Conservation (phyloP, 2,797 vertebrate genomes). For the Dallia pectoralis region DNA sequence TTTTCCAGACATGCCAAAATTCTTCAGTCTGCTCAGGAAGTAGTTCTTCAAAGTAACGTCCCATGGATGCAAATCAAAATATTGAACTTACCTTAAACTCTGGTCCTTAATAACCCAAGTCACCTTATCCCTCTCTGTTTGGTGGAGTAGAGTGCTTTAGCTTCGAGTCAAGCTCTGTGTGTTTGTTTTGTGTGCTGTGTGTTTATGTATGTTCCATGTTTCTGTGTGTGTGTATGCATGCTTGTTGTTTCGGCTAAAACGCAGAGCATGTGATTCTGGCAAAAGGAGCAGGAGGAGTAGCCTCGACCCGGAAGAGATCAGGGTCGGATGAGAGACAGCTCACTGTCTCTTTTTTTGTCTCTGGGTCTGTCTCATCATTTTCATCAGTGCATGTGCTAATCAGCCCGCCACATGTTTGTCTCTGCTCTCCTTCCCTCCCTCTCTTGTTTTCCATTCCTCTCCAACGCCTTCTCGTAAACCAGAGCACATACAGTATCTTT, state of each 20-base stretch:
- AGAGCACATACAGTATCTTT: not conserved
- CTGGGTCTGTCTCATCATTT: conserved; percentile 17
- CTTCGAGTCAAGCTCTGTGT: not conserved
- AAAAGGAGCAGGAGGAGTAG: conserved; percentile 22
- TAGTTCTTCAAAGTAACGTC: too few relatives aligned
- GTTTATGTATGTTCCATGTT: not conserved
- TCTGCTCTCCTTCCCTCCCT: conserved; percentile 2
- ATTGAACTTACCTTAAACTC: too few relatives aligned
- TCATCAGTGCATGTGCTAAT: conserved; percentile 51
- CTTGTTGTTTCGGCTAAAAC: conserved; percentile 9
- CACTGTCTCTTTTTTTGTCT: conserved; percentile 15
- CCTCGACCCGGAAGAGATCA: conserved; percentile 40
- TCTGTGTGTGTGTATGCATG: not conserved
- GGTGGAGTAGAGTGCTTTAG: not conserved
- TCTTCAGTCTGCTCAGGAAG: too few relatives aligned
- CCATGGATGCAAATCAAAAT: too few relatives aligned
- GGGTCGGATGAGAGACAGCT: conserved; percentile 50
- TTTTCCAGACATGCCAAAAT: too few relatives aligned
- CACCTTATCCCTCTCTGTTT: not conserved
- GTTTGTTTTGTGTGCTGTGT: not conserved
- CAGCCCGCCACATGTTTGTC: conserved; percentile 49
- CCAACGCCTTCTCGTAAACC: not conserved
- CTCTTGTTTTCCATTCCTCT: not conserved
- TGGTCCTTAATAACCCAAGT: not conserved
- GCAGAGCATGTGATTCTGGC: conserved; percentile 23